phyloP scores from a whole-genome alignment of 1,140 invertebrate genomes.

The Pristionchus pacificus region DNA sequence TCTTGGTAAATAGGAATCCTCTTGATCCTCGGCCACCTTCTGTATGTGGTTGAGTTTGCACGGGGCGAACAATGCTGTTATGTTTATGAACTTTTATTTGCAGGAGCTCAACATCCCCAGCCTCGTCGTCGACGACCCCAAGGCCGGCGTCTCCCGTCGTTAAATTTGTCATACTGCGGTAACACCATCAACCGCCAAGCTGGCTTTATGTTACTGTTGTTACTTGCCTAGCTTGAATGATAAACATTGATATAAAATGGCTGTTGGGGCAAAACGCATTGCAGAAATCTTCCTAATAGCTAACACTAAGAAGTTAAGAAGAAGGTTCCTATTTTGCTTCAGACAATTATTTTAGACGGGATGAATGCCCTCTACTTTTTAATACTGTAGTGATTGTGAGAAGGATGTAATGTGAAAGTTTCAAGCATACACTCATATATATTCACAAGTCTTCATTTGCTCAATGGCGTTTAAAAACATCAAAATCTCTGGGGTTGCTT shows the following conservation, averaged over 20 bases:
- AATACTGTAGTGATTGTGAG: too few species aligned
- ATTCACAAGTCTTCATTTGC: too few species aligned
- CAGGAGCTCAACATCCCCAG: slow-evolving; percentile 20
- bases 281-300: too few species aligned
- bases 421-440: too few species aligned
- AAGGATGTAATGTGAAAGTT: too few species aligned
- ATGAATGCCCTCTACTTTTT: too few species aligned
- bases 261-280: too few species aligned
- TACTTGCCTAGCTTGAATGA: not conserved
- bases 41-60: not conserved
- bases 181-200: not conserved
- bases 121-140: slow-evolving; percentile 16
- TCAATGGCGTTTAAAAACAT: too few species aligned
- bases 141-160: not conserved
- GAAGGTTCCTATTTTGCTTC: too few species aligned
- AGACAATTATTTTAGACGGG: too few species aligned
- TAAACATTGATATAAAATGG: not conserved
- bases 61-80: slow-evolving; percentile 2
- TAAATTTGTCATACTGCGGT: not conserved
- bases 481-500: not conserved
- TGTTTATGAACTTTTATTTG: slow-evolving; percentile 1
- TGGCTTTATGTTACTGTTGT: not conserved
- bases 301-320: too few species aligned
- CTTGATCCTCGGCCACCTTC: not conserved
- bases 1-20: not conserved